Evolutionary conservation across 2,888 invertebrate species (phyloP).

Genomic region (Nebria salina): DNA sequence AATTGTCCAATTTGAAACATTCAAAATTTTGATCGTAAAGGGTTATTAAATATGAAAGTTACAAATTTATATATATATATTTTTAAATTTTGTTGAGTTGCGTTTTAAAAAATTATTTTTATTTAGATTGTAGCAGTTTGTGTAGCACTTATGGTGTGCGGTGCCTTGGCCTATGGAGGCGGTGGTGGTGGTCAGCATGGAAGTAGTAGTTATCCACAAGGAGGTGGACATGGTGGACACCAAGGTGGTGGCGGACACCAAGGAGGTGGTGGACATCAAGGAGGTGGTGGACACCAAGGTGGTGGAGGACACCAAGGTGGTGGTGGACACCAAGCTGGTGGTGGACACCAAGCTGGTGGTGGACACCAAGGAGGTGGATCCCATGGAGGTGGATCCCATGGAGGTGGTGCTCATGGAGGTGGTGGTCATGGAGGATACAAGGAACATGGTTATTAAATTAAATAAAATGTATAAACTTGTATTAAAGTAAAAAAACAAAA

Average conservation of each 20-base stretch:
- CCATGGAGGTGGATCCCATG: background rate
- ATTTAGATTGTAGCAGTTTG: conserved; percentile 25
- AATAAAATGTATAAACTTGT: background rate
- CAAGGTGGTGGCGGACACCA: conserved; percentile 23
- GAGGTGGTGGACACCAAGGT: conserved; percentile 36
- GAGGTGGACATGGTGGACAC: conserved; percentile 12
- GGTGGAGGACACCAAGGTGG: conserved; percentile 43
- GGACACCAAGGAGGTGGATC: conserved; percentile 28
- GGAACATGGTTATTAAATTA: conserved; percentile 24
- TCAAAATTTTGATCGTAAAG: no score
- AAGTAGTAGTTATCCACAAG: conserved; percentile 15
- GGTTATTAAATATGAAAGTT: no score
- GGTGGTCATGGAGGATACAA: conserved; percentile 41
- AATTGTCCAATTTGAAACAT: no score
- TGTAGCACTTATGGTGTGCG: conserved; percentile 9
- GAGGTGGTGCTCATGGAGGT: conserved; percentile 37
- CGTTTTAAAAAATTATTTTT: background rate
- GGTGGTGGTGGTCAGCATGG: conserved; percentile 17
- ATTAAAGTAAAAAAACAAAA: no score
- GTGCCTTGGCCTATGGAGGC: conserved; percentile 29
- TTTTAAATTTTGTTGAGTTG: no score
- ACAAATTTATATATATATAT: no score
- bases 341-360: conserved; percentile 23
- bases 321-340: conserved; percentile 19
- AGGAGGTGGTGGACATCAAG: conserved; percentile 35